Conservation (phyloP, 2,888 invertebrate species). For the Cylindroiulus punctatus region DNA sequence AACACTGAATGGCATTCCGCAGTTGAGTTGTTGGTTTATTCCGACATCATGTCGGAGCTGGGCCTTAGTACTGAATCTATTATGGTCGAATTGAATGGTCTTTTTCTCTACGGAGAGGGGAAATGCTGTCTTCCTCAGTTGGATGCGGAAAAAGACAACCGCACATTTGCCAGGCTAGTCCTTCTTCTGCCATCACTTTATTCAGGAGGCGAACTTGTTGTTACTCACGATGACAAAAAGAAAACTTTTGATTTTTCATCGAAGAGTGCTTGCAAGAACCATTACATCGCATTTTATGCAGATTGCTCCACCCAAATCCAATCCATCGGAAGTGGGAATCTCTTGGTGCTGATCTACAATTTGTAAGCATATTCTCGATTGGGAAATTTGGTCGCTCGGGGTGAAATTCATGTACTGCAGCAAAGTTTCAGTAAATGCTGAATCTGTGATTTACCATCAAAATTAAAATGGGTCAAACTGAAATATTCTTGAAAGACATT, state of each 20-base stretch:
- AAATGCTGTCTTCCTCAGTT: background rate
- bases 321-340: background rate
- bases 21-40: background rate
- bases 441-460: no score
- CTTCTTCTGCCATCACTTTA: background rate
- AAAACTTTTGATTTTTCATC: background rate
- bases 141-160: background rate
- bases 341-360: background rate
- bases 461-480: no score
- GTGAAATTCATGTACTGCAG: no score
- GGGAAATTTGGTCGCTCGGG: no score
- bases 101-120: background rate
- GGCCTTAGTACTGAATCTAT: background rate
- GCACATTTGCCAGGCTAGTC: background rate
- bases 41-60: background rate
- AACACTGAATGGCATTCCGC: background rate
- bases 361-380: background rate
- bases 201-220: background rate
- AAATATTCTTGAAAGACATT: no score
- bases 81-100: background rate
- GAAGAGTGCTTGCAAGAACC: background rate
- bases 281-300: background rate
- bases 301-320: background rate
- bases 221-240: background rate
- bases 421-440: no score